Conservation (phyloP, 2,113 vertebrate genomes). For the Urocynchramus pylzowi region DNA sequence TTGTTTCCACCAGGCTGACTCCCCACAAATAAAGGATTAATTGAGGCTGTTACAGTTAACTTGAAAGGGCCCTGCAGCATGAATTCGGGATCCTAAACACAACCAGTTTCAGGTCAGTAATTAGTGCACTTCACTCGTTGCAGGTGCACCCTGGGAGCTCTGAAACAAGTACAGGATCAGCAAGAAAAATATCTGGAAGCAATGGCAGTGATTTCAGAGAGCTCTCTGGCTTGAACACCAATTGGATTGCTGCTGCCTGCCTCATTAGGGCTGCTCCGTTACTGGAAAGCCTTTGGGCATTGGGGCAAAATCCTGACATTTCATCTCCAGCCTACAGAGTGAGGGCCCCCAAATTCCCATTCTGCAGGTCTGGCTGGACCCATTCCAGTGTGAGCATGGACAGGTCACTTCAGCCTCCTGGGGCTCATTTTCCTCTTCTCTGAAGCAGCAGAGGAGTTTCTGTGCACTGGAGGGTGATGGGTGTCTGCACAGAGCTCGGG, state of each 20-base stretch:
- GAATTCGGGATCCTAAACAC: background rate
- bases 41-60: background rate
- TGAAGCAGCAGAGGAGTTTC: background rate
- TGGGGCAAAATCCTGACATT: background rate
- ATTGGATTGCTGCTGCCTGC: background rate
- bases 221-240: background rate
- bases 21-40: background rate
- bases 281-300: background rate
- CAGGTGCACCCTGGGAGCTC: constrained; percentile 3
- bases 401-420: background rate
- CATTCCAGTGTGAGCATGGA: background rate
- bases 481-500: background rate
- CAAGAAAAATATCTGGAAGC: constrained; percentile 32
- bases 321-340: background rate
- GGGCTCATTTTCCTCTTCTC: background rate
- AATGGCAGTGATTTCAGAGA: background rate
- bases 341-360: background rate
- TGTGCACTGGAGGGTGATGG: background rate
- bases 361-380: background rate
- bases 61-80: background rate
- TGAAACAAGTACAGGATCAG: background rate
- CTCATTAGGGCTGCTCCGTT: rapidly evolving
- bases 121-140: background rate
- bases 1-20: background rate
- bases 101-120: constrained; percentile 14